Evolutionary conservation across 2,797 vertebrate species (phyloP).

Genomic region (Gorsachius magnificus): DNA sequence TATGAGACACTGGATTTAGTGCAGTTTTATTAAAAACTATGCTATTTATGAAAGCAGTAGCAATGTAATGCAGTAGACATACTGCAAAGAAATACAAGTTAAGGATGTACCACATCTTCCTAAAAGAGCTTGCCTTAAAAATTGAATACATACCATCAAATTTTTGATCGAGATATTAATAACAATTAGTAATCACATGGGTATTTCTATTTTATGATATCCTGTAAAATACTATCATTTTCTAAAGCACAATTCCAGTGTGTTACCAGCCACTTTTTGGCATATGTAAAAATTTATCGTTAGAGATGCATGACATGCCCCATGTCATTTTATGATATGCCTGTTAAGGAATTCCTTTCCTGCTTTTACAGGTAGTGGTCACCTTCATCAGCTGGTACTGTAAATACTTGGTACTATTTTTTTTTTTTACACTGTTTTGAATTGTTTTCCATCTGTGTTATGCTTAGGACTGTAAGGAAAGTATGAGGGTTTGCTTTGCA

Average conservation of each 20-base stretch:
- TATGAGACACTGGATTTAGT: neutral
- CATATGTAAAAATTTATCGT: fast-evolving
- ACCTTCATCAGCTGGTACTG: neutral
- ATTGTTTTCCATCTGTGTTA: neutral
- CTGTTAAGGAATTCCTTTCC: neutral
- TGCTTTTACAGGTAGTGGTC: neutral
- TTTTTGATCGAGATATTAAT: neutral
- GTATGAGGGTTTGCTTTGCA: neutral
- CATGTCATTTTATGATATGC: fast-evolving
- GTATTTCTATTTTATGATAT: neutral
- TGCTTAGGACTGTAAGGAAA: neutral
- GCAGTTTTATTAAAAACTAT: neutral
- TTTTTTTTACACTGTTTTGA: neutral
- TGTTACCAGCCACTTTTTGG: neutral
- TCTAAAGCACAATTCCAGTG: neutral
- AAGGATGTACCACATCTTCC: neutral
- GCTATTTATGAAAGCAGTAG: neutral
- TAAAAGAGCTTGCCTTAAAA: neutral
- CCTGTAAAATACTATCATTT: neutral
- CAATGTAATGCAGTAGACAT: neutral
- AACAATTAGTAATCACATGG: neutral
- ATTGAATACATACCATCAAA: neutral
- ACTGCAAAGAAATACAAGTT: neutral
- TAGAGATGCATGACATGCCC: neutral
- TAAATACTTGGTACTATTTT: neutral